Base-by-base conservation (phyloP, 2,113 vertebrate species). In the Tragulus kanchil region DNA sequence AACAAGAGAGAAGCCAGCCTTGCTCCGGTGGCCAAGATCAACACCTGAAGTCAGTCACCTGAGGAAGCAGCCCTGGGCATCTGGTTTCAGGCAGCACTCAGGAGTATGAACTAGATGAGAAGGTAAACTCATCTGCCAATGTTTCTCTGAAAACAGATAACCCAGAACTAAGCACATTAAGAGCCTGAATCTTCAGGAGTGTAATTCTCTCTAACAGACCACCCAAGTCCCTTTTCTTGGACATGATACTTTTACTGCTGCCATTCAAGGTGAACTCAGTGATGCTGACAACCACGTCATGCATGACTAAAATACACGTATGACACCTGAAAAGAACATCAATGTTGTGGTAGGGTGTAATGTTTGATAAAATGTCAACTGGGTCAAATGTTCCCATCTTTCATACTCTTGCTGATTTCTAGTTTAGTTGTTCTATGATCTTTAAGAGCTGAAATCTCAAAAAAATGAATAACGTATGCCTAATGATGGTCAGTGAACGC, bases 301-400 rank as follows among this genome's bases (percentile, higher is more conserved):
- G 93, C 87, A 58, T 25, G 7, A 95, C 67, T 95, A 59, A 92
- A 86, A 67, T 78, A 92, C 36, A 36, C 36, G 36, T 36, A 36
- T 36, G 36, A 36, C 36, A 36, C 36, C 36, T 36, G 36, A 36
- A 36, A 36, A 36, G 36, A 36, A 36, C 36, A 36, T 36, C 36
- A 36, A 36, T 36, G 36, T 36, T 36, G 36, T 36, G 36, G 36
- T 36, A 36, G 36, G 36, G 36, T 36, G 36, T 36, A 36, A 36
- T 36, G 36, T 36, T 36, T 36, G 36, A 36, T 36, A 36, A 36
- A 36, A 36, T 36, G 36, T 36, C 36, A 36, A 36, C 36, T 36
- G 36, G 36, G 36, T 36, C 36, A 36, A 36, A 36, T 36, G 36
- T 36, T 36, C 36, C 36, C 36, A 36, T 36, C 36, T 36, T 36